Conservation (phyloP, 2,113 vertebrate genomes). For the Entomyzon cyanotis region DNA sequence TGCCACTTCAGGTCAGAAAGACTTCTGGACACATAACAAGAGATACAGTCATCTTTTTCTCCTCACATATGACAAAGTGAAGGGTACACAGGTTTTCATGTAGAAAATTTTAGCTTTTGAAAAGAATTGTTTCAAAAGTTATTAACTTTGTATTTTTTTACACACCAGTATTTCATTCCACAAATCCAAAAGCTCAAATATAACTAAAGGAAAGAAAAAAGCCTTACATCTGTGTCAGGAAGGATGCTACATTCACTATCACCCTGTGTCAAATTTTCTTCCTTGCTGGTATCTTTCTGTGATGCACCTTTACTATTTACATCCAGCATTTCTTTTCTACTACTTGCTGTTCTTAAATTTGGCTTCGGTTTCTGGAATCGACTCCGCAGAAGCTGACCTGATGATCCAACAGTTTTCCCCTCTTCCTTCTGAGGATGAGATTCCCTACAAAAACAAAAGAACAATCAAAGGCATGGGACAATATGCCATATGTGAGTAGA, state of each 20-base stretch:
- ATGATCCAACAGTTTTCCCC: conserved; percentile 56
- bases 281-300: conserved; percentile 1
- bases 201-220: not conserved
- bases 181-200: not conserved
- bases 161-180: not conserved
- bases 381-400: conserved; percentile 63
- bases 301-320: not conserved
- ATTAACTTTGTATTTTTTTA: not conserved
- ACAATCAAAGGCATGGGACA: not conserved
- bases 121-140: not conserved
- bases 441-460: conserved; percentile 55
- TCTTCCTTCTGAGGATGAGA: conserved; percentile 36
- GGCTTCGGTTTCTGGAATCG: conserved; percentile 71
- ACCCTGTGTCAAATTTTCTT: not conserved
- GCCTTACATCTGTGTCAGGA: conserved; percentile 19
- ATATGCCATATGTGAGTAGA: not conserved
- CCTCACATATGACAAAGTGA: not conserved
- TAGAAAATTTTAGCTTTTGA: not conserved
- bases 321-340: conserved; percentile 52
- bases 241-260: not conserved
- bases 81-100: not conserved
- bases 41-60: not conserved
- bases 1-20: not conserved
- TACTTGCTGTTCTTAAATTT: conserved; percentile 65
- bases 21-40: not conserved